A percentile compares a stretch with the other conserved stretches of the same genome.
Evolutionary conservation across 2,113 vertebrate genomes (phyloP).

Genomic region (Gymnogyps californianus): DNA sequence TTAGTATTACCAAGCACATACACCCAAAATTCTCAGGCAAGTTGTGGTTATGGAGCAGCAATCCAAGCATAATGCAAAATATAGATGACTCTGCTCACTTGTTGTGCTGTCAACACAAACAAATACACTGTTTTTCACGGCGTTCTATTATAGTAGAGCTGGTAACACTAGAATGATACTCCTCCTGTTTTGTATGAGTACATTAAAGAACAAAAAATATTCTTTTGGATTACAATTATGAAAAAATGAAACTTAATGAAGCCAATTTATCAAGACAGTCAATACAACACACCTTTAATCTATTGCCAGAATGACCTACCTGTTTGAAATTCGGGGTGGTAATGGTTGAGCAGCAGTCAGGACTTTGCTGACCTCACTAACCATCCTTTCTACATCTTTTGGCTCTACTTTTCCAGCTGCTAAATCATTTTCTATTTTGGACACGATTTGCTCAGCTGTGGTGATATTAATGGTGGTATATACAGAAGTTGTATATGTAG

Average conservation of each 20-base stretch:
- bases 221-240: not conserved
- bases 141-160: not conserved
- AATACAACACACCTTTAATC: not conserved
- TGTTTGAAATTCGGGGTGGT: conserved; percentile 77
- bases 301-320: conserved; percentile 67
- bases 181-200: not conserved
- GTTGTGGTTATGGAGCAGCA: not conserved
- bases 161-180: not conserved
- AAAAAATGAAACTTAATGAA: not conserved
- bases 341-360: conserved; percentile 67
- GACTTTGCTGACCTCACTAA: conserved; percentile 78
- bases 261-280: not conserved
- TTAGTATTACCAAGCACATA: not conserved
- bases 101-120: not conserved
- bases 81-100: not conserved
- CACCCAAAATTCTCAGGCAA: not conserved
- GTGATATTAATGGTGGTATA: conserved; percentile 46
- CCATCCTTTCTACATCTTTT: conserved; percentile 61
- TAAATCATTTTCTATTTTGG: conserved; percentile 74
- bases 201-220: not conserved
- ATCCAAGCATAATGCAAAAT: not conserved
- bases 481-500: not conserved
- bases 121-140: not conserved
- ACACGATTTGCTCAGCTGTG: conserved; percentile 75
- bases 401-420: conserved; percentile 68